Base-by-base conservation (phyloP, 1,140 invertebrate genomes). In the Heliconius hewitsoni region DNA sequence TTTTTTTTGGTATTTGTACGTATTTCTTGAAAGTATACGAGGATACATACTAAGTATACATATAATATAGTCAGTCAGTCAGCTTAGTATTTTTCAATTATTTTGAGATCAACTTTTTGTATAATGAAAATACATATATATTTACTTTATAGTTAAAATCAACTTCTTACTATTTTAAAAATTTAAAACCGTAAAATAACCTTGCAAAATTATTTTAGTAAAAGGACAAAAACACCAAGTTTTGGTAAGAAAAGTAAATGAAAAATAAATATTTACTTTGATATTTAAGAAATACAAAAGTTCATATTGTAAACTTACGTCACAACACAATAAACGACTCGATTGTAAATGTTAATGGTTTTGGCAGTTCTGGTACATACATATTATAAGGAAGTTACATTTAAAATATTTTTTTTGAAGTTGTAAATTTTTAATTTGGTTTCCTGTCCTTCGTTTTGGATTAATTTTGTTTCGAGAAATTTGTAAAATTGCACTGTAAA, bases 241-340 rank as follows among this genome's bases (percentile, higher is more conserved):
- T 66, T 66, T 66, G 60, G 23, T n/a, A 66, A 66, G 6, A 52
- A 52, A 52, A 52, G 50, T 30, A 30, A 66, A 27, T 66, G 60
- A 66, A 66, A 66, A 66, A 66, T 66, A 30, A 16, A 30, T 66
- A 66, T 66, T 66, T 23, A 27, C 9, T n/a, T 30, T 66, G 60
- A 66, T 66, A 66, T 66, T 66, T 66, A 66, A 27, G 9, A 66
- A 66, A 57, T 57, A 57, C 55, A 57, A 57, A 57, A 57, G 55
- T 57, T 57, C 55, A 57, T 23, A 57, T n/a, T 23, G 23, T 16
- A 66, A 23, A 66, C 27, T 66, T 4, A 66, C 60, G 60, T 66
- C 60, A 66, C 13, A 66, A 30, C 13, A 16, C 23, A 27, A 30
- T 30, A 30, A 66, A 30, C 27, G 23, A 19, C 30, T 27, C 60